A percentile compares a stretch with the other conserved stretches of the same genome.
phyloP scores from a whole-genome alignment of 1,140 invertebrate genomes.

The Drosophila arizonae region DNA sequence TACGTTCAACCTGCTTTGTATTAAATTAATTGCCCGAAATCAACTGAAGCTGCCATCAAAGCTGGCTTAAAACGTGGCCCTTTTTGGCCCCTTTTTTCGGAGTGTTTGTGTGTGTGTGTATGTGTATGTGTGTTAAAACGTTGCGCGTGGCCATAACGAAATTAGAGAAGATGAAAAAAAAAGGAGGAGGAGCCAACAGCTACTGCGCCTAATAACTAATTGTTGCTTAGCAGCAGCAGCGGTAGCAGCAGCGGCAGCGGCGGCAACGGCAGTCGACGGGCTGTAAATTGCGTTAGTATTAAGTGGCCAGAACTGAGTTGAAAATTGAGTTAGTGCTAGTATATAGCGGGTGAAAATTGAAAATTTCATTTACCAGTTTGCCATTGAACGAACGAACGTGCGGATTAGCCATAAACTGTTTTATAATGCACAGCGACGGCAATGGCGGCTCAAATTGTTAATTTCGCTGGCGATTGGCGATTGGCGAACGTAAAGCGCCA shows the following conservation, averaged over 20 bases:
- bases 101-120: no score
- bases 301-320: constrained; percentile 45
- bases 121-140: not conserved
- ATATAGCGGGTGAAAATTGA: constrained; percentile 24
- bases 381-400: constrained; percentile 23
- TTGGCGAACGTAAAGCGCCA: constrained; percentile 4
- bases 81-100: constrained; percentile 1
- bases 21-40: constrained; percentile 50
- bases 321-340: constrained; percentile 42
- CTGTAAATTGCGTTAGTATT: constrained; percentile 50
- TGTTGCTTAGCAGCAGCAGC: constrained; percentile 32
- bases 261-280: not conserved
- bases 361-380: constrained; percentile 37
- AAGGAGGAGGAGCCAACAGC: not conserved
- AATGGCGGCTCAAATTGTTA: constrained; percentile 1
- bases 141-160: constrained; percentile 46
- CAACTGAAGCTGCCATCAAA: constrained; percentile 25
- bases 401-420: constrained; percentile 44
- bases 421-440: constrained; percentile 29
- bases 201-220: constrained; percentile 39
- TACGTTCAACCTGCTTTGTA: constrained; percentile 35
- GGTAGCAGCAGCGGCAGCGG: not conserved
- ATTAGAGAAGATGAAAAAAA: constrained; percentile 15
- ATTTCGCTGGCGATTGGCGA: constrained; percentile 1
- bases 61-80: constrained; percentile 10